Percentiles rank a stretch among this genome's conserved stretches.
Conservation (phyloP, 2,797 vertebrate species). For the Sebastes iracundus region DNA sequence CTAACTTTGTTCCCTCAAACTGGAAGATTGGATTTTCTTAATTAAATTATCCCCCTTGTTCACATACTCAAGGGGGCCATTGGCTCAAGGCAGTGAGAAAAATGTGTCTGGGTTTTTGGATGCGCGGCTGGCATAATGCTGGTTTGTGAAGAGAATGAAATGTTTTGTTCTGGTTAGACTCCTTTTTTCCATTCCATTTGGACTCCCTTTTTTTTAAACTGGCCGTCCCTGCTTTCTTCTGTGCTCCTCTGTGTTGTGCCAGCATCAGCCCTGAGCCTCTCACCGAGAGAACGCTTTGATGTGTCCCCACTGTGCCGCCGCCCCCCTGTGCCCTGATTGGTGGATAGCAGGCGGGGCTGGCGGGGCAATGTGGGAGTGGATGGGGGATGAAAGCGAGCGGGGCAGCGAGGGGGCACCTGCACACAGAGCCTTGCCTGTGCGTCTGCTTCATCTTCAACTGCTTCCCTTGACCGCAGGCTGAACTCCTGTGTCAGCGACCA, state of each 20-base stretch:
- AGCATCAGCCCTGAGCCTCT: conserved; percentile 93
- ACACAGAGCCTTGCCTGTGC: conserved; percentile 92
- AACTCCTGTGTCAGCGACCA: conserved; percentile 84
- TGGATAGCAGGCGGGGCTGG: conserved; percentile 87
- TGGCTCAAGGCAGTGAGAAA: conserved; percentile 92
- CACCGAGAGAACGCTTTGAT: conserved; percentile 94
- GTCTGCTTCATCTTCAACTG: conserved; percentile 89
- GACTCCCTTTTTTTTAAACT: conserved; percentile 88
- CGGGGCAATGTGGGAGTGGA: conserved; percentile 93
- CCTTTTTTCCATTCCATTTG: conserved; percentile 89
- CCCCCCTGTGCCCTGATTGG: conserved; percentile 90
- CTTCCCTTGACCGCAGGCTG: conserved; percentile 88
- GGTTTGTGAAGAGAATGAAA: conserved; percentile 89
- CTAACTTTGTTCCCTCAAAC: conserved; percentile 88
- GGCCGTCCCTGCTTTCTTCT: conserved; percentile 84
- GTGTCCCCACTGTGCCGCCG: conserved; percentile 89
- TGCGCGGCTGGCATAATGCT: conserved; percentile 83
- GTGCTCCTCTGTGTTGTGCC: conserved; percentile 91
- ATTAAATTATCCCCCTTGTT: conserved; percentile 95
- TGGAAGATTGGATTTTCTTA: conserved; percentile 90
- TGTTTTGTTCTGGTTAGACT: conserved; percentile 93
- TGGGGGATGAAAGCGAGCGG: conserved; percentile 91
- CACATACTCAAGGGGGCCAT: conserved; percentile 93
- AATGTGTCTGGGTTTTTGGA: conserved; percentile 87
- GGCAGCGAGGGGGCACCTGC: conserved; percentile 89